Evolutionary conservation across 2,888 invertebrate genomes (phyloP), one percentile per base, ranked within the genome.

Genomic region (Coleophora deauratella): DNA sequence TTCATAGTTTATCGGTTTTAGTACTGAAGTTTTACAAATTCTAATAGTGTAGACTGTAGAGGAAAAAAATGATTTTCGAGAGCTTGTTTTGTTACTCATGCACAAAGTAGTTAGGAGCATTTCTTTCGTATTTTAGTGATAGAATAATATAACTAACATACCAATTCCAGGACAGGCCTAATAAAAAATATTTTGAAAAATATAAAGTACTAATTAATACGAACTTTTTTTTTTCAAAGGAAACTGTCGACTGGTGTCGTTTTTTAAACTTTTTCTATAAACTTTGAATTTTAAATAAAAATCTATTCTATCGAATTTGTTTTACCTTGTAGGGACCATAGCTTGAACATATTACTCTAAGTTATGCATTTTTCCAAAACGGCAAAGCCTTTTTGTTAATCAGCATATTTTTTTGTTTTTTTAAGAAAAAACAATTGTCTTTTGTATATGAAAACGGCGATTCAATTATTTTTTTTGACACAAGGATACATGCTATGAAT

Each of bases 301-400:
- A 62, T 49, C 60, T 62, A 55, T 57, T 63, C 55, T 56, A 66
- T 60, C 64, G 64, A 64, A 64, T 31, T 11, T 10, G 55, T 48
- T 57, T 66, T 68, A 69, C 64, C 72, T 66, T 67, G 73, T 80
- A 79, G 81, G 81, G 80, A 80, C 81, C 81, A 81, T 80, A 80
- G 80, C 71, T 21, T 54, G 62, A 61, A 63, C 63, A 27, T 21
- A 13, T 34, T 33, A 21, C 30, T 4, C 31, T 57, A 51, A 50
- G 59, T 54, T 48, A 54, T 62, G 66, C n/a, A n/a, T n/a, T n/a
- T n/a, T n/a, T n/a, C n/a, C n/a, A n/a, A n/a, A n/a, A n/a, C n/a
- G n/a, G n/a, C n/a, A n/a, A n/a, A n/a, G n/a, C n/a, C n/a, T n/a
- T n/a, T n/a, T n/a, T n/a, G n/a, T n/a, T n/a, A n/a, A n/a, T n/a